Base-by-base conservation (phyloP, 2,113 vertebrate species). In the Porphyrio hochstetteri region DNA sequence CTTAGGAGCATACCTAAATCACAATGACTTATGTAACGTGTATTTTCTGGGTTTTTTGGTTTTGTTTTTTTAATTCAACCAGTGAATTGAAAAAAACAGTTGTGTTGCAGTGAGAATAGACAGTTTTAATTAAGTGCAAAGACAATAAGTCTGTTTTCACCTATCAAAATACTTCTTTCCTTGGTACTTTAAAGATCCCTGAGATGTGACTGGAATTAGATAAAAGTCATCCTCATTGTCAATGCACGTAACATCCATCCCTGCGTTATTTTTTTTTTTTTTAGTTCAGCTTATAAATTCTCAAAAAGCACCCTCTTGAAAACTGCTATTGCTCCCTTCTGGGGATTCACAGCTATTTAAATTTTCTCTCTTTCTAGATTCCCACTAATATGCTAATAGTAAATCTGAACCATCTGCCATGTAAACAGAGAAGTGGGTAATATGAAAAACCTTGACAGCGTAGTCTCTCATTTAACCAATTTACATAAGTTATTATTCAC, bases 341-440 rank as follows among this genome's bases (percentile, higher is more conserved):
- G 70, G 36, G 83, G 13, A 65, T 89, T 91, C 46, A 64, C 29
- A 87, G 48, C 53, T 79, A 86, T 91, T 90, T 82, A 82, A 27
- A 25, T 91, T 84, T 61, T 70, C 46, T 76, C 76, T 92, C 63
- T 84, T 95, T 87, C 50, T 48, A 57, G 15, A 61, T 92, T 93
- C 55, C 53, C 65, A 60, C 72, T 74, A 82, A 89, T 87, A 93
- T 93, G 91, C 57, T 91, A 92, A 92, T 85, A 91, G 74, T 84
- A 93, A 95, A 95, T 68, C 61, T 81, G 78, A 93, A 92, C 82
- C 93, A 93, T 96, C 91, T 97, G 94, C 89, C 65, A 28, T 24
- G 9, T 60, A 92, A 96, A 97, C 35, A 95, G 81, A 91, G 65
- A 91, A 94, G 48, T 79, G 57, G 42, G 29, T 92, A 87, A 68